Evolutionary conservation across 2,113 vertebrate species (phyloP), one percentile per base, ranked within the genome.

Genomic region (Patagioenas fasciata): DNA sequence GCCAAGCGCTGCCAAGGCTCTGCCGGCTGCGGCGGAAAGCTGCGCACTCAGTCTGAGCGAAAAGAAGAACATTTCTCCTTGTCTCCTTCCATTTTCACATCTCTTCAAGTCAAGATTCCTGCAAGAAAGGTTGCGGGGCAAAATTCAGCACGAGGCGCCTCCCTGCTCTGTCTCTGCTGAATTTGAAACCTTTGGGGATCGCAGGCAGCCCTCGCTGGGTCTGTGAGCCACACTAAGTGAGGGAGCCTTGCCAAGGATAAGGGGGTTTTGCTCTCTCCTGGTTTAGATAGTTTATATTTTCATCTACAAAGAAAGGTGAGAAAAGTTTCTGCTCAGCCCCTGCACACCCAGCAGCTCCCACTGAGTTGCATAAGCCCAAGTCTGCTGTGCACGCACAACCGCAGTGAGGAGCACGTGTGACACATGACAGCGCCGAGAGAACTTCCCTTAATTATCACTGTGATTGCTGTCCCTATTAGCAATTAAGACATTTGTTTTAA

Each of bases 151-250:
- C 34, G 53, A 80, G 56, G 26, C 12, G 25, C 18, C 34, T 31
- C 53, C 53, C 53, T 54, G 78, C 61, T 57, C 44, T 5, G 15
- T 4, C 9, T 20, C 66, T 77, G 48, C 51, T 50, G 2, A 53
- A 53, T 4, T 4, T 0, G 0, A 53, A 57, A 36, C 17, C 20
- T 47, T 2, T 7, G 0, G 0, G 40, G 48, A 11, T 13, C 21
- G 3, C 3, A 10, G 65, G 64, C 56, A 71, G 74, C 50, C 32
- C 26, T 36, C 0, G 0, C 61, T 26, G 19, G 20, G 67, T 7
- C n/a, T 1, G 4, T 11, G 60, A 42, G 32, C 54, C 5, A 1
- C 42, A 6, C 17, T 6, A 6, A 11, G 9, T 11, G 34, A 44
- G 50, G 42, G 25, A 84, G 11, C 13, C 44, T 6, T 17, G 57